Conservation (phyloP, 2,113 vertebrate species). For the Nannospalax galili region DNA sequence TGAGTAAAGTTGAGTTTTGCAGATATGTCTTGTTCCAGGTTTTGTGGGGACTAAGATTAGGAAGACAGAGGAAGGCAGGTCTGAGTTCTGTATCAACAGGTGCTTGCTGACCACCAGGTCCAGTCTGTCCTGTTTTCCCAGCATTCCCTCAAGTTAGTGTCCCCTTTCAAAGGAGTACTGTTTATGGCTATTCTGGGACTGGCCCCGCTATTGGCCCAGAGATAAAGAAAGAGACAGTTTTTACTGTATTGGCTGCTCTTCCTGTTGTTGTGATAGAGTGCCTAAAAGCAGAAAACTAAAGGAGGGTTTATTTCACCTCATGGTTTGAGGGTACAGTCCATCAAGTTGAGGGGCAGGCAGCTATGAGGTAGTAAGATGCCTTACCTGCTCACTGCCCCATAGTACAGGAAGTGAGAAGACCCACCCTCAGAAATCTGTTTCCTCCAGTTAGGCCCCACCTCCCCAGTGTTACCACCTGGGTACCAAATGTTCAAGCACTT, state of each 20-base stretch:
- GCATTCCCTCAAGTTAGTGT: not conserved
- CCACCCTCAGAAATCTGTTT: not conserved
- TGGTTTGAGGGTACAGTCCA: not conserved
- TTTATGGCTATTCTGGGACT: no score
- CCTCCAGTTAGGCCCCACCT: not conserved
- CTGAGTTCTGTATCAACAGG: not conserved
- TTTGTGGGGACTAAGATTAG: rapidly evolving
- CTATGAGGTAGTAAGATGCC: no score
- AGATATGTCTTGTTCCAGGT: not conserved
- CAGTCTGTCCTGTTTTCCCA: not conserved
- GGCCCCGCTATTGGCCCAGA: not conserved
- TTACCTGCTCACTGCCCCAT: no score
- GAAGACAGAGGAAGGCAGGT: not conserved
- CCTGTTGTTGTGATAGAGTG: not conserved
- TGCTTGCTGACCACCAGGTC: not conserved
- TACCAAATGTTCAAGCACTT: not conserved
- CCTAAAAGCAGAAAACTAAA: not conserved
- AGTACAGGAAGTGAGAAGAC: not conserved
- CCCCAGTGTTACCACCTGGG: not conserved
- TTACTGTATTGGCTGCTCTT: not conserved
- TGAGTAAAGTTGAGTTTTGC: not conserved
- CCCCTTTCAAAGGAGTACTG: not conserved
- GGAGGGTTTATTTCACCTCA: no score
- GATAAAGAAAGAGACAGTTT: not conserved
- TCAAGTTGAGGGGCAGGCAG: not conserved